Base-by-base conservation (phyloP, 2,113 vertebrate genomes). In the Rhea pennata region DNA sequence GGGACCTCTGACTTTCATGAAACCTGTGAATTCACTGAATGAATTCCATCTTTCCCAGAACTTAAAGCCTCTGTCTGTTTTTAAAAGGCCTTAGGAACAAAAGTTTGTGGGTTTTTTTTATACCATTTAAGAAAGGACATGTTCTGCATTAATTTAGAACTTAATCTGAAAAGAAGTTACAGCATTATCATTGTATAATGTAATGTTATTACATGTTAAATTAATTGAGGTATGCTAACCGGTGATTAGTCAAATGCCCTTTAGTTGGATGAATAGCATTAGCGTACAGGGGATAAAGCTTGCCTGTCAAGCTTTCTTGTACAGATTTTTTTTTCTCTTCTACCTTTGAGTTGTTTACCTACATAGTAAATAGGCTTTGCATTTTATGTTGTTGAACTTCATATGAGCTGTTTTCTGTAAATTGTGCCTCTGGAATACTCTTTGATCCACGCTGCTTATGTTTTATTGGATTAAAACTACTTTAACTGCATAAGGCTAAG, bases 361-460 rank as follows among this genome's bases (percentile, higher is more conserved):
- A 2, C 4, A 44, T 61, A 53, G 40, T 9, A 86, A 90, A 67
- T 33, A 76, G 80, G 66, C 91, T 29, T 61, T 92, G 91, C 26
- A 1, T 79, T 84, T 77, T 29, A 12, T 19, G 53, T 5, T 66
- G 70, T 84, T 71, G 87, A 94, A 42, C 87, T 79, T 65, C 5
- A 7, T 22, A 39, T 1, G 69, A 72, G 75, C 31, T 2, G 59
- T 5, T 42, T 74, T 69, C 74, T 70, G 76, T 6, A 9, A 54
- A 6, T 72, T 29, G 87, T 20, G 93, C 92, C 96, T 29, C 80
- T 54, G 95, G 94, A 91, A 84, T 74, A n/a, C 69, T 59, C 96
- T 97, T 93, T 96, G 96, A 96, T 97, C 96, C 93, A 33, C 23
- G 77, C 92, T 90, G 91, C 61, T 91, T 62, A 6, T 84, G 94